Conservation (phyloP, 2,888 invertebrate genomes). For the Dolichopus griseipennis region DNA sequence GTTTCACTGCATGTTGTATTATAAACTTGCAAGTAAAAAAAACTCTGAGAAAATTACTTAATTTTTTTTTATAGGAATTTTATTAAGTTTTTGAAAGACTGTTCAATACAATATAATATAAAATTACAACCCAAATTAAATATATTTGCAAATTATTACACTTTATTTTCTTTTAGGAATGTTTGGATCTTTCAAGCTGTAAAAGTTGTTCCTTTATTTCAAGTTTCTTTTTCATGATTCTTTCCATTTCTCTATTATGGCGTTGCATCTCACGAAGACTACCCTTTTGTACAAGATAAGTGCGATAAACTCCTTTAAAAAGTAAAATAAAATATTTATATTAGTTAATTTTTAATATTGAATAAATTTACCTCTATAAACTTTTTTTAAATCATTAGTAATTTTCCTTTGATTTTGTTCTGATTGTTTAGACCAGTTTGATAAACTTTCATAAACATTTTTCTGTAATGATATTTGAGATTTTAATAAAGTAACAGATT, state of each 20-base stretch:
- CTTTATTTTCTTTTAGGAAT: too few relatives aligned
- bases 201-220: not conserved
- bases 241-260: not conserved
- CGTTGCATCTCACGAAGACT: not conserved
- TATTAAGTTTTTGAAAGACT: too few relatives aligned
- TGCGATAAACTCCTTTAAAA: not conserved
- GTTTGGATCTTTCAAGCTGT: not conserved
- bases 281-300: not conserved
- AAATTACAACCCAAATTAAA: too few relatives aligned
- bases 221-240: not conserved
- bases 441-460: not conserved
- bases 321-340: not conserved
- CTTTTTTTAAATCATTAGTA: constrained; percentile 1
- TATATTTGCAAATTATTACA: too few relatives aligned
- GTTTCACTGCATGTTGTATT: too few relatives aligned
- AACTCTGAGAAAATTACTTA: too few relatives aligned
- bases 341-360: too few relatives aligned
- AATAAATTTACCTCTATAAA: not conserved
- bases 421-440: not conserved
- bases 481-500: constrained; percentile 3
- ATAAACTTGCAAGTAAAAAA: too few relatives aligned
- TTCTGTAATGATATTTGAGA: not conserved
- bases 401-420: not conserved
- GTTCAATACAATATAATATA: too few relatives aligned
- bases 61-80: too few relatives aligned